phyloP scores from a whole-genome alignment of 2,888 invertebrate genomes.

The Acrobasis repandana region DNA sequence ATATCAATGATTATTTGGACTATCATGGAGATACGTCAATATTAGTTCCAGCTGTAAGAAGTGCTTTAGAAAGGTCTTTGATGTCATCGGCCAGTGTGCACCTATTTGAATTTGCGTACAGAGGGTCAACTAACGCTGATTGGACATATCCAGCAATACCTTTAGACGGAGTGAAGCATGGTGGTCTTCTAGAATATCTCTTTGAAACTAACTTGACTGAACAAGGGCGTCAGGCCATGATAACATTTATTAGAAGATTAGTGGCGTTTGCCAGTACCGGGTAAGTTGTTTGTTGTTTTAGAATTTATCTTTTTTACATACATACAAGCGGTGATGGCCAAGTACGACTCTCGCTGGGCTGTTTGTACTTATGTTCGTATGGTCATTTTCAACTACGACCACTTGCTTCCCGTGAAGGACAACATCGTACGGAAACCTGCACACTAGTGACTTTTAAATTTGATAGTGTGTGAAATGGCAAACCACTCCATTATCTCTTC shows the following conservation, averaged over 20 bases:
- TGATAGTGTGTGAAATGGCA: no score
- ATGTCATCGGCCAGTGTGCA: conserved; percentile 55
- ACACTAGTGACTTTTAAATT: no score
- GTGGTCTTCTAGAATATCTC: conserved; percentile 62
- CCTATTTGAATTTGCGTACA: conserved; percentile 60
- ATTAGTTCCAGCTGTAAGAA: conserved; percentile 57
- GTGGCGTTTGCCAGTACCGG: conserved; percentile 56
- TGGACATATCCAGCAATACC: conserved; percentile 59
- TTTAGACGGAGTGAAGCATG: conserved; percentile 61
- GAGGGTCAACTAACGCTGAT: conserved; percentile 56
- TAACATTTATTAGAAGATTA: conserved; percentile 48
- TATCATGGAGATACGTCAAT: conserved; percentile 67
- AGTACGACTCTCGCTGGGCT: no score
- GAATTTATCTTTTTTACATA: no score
- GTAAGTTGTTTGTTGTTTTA: conserved; percentile 44
- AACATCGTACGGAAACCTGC: no score
- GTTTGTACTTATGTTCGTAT: no score
- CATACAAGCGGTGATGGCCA: no score
- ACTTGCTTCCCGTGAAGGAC: no score
- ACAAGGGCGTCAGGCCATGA: conserved; percentile 42
- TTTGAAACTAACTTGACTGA: conserved; percentile 56
- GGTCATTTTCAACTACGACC: no score
- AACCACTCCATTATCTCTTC: no score
- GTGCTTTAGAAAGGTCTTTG: conserved; percentile 54
- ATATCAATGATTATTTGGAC: conserved; percentile 62